Percentiles rank a stretch among this genome's conserved stretches.
Evolutionary conservation across 2,113 vertebrate species (phyloP).

Genomic region (Chinchilla lanigera): DNA sequence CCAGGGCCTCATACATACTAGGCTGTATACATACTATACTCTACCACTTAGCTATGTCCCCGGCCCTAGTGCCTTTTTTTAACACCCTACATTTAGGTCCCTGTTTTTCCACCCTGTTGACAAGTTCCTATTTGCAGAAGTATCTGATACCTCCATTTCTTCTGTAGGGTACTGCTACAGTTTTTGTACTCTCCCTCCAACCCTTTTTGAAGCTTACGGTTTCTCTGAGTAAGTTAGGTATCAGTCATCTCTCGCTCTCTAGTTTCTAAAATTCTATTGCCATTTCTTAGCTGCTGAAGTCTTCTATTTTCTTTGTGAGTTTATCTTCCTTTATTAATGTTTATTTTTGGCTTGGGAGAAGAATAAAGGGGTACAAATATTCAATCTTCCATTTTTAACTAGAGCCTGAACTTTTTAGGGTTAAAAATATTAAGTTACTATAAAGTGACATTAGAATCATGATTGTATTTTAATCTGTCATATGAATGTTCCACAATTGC

Average conservation of each 20-base stretch:
- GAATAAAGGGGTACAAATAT: not conserved
- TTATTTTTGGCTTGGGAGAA: not conserved
- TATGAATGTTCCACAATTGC: not conserved
- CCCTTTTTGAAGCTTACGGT: not conserved
- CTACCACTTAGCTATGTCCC: not conserved
- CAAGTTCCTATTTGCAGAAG: not conserved
- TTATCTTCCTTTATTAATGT: constrained; percentile 17
- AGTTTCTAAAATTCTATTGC: constrained; percentile 18
- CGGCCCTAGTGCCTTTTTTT: not conserved
- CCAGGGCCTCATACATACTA: not conserved
- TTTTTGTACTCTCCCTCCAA: not conserved
- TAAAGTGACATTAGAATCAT: constrained; percentile 29
- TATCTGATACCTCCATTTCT: not conserved
- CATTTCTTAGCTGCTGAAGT: not conserved
- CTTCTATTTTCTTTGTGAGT: not conserved
- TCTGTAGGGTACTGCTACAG: not conserved
- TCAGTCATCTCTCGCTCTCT: not conserved
- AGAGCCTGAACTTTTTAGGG: not conserved
- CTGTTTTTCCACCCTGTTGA: not conserved
- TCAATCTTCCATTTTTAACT: not conserved
- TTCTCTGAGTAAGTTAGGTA: constrained; percentile 37
- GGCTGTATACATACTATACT: not conserved
- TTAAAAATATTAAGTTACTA: constrained; percentile 4
- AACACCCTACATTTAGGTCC: not conserved
- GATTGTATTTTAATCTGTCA: not conserved